Evolutionary conservation across 1,140 invertebrate species (phyloP).

Genomic region (Drosophila nigromelanica): DNA sequence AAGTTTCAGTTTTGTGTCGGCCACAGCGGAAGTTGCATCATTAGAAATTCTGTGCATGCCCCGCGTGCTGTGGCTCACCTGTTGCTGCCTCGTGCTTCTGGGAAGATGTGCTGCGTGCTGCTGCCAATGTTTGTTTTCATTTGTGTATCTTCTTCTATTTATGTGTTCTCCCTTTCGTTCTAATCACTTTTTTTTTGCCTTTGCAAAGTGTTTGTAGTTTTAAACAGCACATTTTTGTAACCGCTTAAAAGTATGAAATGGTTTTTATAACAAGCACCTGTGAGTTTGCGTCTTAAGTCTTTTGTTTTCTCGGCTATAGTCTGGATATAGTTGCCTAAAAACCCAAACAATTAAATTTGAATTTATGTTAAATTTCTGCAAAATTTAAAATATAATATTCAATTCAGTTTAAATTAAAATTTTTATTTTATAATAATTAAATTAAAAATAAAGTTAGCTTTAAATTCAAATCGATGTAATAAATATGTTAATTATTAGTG

Average conservation of each 20-base stretch:
- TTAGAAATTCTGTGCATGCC: constrained; percentile 66
- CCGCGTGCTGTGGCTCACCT: constrained; percentile 32
- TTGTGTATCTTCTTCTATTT: constrained; percentile 25
- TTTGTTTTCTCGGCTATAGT: constrained; percentile 3
- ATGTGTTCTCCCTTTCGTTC: constrained; percentile 16
- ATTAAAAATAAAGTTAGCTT: constrained; percentile 44
- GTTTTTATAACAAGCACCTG: not conserved
- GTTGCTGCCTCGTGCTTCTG: constrained; percentile 32
- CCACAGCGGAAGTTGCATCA: constrained; percentile 66
- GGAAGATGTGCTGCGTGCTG: constrained; percentile 25
- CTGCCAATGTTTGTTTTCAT: not conserved
- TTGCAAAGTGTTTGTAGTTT: not conserved
- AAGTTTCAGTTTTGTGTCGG: not conserved
- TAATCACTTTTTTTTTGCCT: not conserved
- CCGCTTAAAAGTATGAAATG: constrained; percentile 34
- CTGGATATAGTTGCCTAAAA: too few species aligned
- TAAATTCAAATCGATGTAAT: constrained; percentile 54
- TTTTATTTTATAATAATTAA: constrained; percentile 31
- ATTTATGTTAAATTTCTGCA: not conserved
- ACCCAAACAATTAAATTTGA: too few species aligned
- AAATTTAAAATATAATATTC: not conserved
- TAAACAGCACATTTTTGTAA: not conserved
- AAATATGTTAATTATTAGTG: constrained; percentile 57
- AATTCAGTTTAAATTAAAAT: constrained; percentile 6
- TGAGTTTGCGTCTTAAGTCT: constrained; percentile 41